These are phyloP conservation scores for Thereva unica DNA, from an alignment of 2,888 invertebrate species.

Conservation along the genomic window DNA sequence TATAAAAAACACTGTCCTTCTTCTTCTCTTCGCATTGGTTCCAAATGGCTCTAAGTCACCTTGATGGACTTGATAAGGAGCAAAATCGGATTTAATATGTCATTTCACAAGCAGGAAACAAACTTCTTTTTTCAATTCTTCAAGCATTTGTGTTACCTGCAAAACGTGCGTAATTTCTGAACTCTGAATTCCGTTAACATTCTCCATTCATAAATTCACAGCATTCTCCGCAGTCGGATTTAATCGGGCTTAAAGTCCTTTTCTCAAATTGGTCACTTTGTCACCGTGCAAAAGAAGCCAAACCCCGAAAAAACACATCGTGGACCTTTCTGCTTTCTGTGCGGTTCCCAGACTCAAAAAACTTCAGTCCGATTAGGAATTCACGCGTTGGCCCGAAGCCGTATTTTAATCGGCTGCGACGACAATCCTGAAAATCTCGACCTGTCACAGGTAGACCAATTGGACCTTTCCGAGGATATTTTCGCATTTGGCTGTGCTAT, in stretches of 20 bases:
- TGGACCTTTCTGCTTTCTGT: constrained; percentile 8
- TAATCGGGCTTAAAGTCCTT: constrained; percentile 2
- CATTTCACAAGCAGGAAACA: too few species aligned
- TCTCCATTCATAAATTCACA: constrained; percentile 19
- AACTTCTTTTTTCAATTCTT: too few species aligned
- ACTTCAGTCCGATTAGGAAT: constrained; percentile 11
- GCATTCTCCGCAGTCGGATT: background rate
- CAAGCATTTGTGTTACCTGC: too few species aligned
- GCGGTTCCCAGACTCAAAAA: constrained; percentile 26
- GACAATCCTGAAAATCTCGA: background rate
- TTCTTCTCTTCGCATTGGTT: too few species aligned
- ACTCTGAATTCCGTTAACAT: background rate
- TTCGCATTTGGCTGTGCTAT: background rate
- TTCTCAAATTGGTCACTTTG: constrained; percentile 17
- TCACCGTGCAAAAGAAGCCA: constrained; percentile 18
- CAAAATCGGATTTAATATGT: too few species aligned
- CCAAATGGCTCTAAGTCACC: too few species aligned
- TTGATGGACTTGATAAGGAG: too few species aligned
- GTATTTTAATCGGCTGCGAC: background rate
- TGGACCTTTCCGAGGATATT: background rate
- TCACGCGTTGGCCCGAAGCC: background rate
- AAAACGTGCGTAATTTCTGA: constrained; percentile 43
- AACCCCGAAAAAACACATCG: background rate
- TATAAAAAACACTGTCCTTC: background rate
- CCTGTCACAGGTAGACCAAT: background rate